Percentiles rank a stretch among this genome's conserved stretches.
Conservation (phyloP, 2,113 vertebrate species). For the Coreoperca whiteheadi region DNA sequence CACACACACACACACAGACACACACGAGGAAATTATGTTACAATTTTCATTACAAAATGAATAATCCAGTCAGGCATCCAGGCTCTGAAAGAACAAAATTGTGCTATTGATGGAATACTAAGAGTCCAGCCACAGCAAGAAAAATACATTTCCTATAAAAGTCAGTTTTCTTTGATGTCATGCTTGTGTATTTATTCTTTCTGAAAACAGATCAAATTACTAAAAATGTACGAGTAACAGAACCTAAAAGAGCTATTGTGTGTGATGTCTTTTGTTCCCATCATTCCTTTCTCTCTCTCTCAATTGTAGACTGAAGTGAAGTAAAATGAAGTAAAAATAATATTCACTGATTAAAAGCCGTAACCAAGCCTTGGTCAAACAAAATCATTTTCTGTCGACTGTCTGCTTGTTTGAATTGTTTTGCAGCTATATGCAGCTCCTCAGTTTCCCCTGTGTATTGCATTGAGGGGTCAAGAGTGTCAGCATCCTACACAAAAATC, state of each 20-base stretch:
- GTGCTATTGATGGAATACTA: background rate
- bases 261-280: background rate
- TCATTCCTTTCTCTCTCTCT: background rate
- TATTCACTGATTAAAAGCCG: too few relatives aligned
- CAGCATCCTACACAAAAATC: background rate
- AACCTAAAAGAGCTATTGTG: background rate
- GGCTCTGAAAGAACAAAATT: background rate
- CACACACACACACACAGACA: too few relatives aligned
- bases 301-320: too few relatives aligned
- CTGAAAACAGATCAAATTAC: background rate
- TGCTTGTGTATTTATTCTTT: background rate
- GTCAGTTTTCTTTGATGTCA: background rate
- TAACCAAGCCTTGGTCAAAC: background rate
- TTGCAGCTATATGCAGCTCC: background rate
- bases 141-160: background rate
- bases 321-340: background rate
- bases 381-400: background rate
- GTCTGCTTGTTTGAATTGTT: background rate
- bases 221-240: background rate
- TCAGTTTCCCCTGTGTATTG: background rate
- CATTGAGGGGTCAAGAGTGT: too few relatives aligned
- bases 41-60: background rate
- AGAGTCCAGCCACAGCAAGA: background rate
- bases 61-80: background rate
- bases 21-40: too few relatives aligned